Evolutionary conservation across 2,113 vertebrate species (phyloP).

Genomic region (Halichoerus grypus): DNA sequence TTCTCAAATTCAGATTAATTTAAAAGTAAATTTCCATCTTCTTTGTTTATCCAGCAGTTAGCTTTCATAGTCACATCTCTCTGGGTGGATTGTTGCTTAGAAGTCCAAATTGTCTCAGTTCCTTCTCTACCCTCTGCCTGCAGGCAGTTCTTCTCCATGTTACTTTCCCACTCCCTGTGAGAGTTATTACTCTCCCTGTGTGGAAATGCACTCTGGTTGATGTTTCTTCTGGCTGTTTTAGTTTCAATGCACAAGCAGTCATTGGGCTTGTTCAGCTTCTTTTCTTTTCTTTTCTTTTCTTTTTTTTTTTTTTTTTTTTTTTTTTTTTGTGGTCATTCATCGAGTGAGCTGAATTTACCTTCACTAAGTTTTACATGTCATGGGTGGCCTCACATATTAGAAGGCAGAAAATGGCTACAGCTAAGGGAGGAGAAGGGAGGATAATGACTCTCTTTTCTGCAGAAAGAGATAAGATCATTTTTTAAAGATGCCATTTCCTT

Average conservation of each 20-base stretch:
- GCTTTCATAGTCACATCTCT: slow-evolving; percentile 24
- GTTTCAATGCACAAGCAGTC: neutral
- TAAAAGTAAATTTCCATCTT: slow-evolving; percentile 52
- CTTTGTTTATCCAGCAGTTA: slow-evolving; percentile 47
- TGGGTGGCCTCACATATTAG: slow-evolving; percentile 63
- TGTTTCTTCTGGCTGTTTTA: slow-evolving; percentile 27
- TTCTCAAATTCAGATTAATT: slow-evolving; percentile 38
- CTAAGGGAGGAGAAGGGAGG: slow-evolving; percentile 76
- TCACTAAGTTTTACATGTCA: slow-evolving; percentile 65
- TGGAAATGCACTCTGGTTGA: slow-evolving; percentile 17
- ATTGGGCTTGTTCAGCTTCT: neutral
- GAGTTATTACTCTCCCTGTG: neutral
- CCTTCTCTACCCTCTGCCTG: neutral
- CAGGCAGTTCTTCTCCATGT: neutral
- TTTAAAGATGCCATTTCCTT: slow-evolving; percentile 76
- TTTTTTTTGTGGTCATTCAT: neutral
- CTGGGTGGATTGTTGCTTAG: neutral
- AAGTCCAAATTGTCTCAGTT: neutral
- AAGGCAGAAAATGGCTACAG: slow-evolving; percentile 65
- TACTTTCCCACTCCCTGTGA: neutral
- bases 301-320: no score
- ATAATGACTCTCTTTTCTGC: slow-evolving; percentile 77
- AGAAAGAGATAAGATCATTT: slow-evolving; percentile 73
- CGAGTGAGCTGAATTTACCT: slow-evolving; percentile 49
- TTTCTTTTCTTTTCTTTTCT: neutral